Evolutionary conservation across 2,888 invertebrate genomes (phyloP), one percentile per base, ranked within the genome.

Genomic region (Enoplolaimus lenunculus): DNA sequence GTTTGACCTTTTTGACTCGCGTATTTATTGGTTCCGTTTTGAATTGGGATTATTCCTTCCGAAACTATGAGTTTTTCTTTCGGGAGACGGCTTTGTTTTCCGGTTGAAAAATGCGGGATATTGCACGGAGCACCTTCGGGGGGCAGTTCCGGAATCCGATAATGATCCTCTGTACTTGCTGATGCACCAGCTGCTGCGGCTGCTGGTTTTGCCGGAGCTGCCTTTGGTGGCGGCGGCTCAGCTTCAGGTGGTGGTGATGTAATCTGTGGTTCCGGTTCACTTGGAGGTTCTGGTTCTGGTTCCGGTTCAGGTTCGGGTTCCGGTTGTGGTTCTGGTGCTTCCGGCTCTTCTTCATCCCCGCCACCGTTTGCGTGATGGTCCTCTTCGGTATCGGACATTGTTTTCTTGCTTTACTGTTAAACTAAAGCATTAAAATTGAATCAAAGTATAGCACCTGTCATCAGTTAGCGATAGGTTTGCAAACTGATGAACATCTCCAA

Each of bases 21-120:
- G 68, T 77, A 80, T 72, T 80, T 79, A 76, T 79, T 79, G 73
- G 78, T 79, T 71, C 79, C 79, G 29, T 78, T 78, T 72, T 79
- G 79, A 33, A 79, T 75, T 77, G 79, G 67, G 34, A 66, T 66
- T 31, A 66, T 66, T 31, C 67, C 67, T 34, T 66, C 67, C 21
- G 34, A 31, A 31, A 34, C 34, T 34, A 66, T 66, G 33, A 66
- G 67, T 7, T 34, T 34, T 34, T 66, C 67, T 34, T 66, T 66
- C n/a, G 67, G 67, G n/a, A 66, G 7, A 31, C 21, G n/a, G 59
- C 70, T 70, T n/a, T 66, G 68, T 34, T 67, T 66, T 28, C 70
- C 70, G 45, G 45, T 13, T 7, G 7, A 13, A 45, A 45, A 45
- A 45, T 45, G 7, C 7, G 45, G 45, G 7, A 45, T 21, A 45